A percentile compares a stretch with the other conserved stretches of the same genome.
phyloP scores from a whole-genome alignment of 92 coral and sea anemone species.

The Umimayanthus kanabou region DNA sequence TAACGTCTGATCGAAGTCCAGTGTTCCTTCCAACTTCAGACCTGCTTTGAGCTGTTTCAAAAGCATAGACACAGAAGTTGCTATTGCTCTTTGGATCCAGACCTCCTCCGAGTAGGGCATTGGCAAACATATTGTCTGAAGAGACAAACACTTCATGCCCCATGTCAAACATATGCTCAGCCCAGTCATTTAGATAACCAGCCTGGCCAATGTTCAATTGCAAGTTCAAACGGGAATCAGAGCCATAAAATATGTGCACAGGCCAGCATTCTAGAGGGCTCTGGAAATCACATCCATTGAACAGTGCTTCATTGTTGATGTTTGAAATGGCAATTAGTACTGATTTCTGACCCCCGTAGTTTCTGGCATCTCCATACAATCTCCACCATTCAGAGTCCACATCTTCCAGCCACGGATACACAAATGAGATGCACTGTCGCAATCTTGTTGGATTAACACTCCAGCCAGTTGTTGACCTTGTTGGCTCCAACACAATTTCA shows the following conservation, averaged over 20 bases:
- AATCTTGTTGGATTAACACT: constrained; percentile 52
- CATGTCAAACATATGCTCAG: constrained; percentile 27
- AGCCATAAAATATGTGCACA: constrained; percentile 50
- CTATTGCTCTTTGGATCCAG: constrained; percentile 49
- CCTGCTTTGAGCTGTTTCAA: constrained; percentile 56
- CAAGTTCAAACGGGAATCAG: constrained; percentile 59
- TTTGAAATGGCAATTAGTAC: constrained; percentile 53
- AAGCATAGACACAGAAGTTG: constrained; percentile 43
- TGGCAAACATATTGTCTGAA: constrained; percentile 49
- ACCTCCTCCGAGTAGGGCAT: constrained; percentile 52
- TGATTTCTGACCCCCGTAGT: constrained; percentile 61
- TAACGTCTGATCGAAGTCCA: constrained; percentile 50
- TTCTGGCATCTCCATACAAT: constrained; percentile 62
- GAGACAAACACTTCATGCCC: constrained; percentile 44
- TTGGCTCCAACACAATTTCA: constrained; percentile 42
- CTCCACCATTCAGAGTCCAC: constrained; percentile 61
- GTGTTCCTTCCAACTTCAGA: constrained; percentile 34
- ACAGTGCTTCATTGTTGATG: constrained; percentile 53
- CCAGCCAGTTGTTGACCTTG: constrained; percentile 65
- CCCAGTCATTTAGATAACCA: constrained; percentile 46
- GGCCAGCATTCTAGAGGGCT: constrained; percentile 71
- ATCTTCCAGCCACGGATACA: constrained; percentile 59
- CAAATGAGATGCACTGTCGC: constrained; percentile 34
- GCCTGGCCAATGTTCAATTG: constrained; percentile 43
- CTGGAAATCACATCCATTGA: constrained; percentile 52